Evolutionary conservation across 2,888 invertebrate species (phyloP), one percentile per base, ranked within the genome.

Genomic region (Germaria angustata): DNA sequence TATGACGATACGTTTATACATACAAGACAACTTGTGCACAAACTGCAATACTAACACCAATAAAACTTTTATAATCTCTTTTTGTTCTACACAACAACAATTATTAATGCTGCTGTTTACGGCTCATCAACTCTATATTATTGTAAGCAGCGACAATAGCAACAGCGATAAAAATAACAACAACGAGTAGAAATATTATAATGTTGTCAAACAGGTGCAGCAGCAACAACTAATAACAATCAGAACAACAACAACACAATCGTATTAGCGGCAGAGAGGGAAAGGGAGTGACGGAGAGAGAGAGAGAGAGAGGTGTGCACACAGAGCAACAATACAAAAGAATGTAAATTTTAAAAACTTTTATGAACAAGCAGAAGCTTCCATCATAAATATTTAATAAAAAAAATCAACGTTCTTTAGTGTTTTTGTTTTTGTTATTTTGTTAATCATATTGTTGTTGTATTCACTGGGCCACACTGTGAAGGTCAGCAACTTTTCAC

Each of bases 401-500:
- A 39, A 20, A 61, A 39, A 61, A 39, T 4, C 20, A 66, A 55
- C 41, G 46, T 46, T 71, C 79, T 76, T 75, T 39, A 49, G 55
- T 44, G 49, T 44, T 51, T 72, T 51, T 59, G 2, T 41, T 32
- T 32, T 15, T n/a, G 6, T 28, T 28, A 6, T 49, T 22, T 77
- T 53, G 13, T 22, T 39, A n/a, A 17, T 61, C 22, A 49, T 73
- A 4, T 55, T 80, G 68, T 51, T 78, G 71, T 76, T 80, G 78
- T 81, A 81, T 73, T 84, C 75, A 84, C 84, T 84, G 84, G 80
- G 84, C 84, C 78, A 83, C 69, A 78, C 83, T 81, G 61, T 85
- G 85, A 85, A 85, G 85, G 85, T 85, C 85, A 85, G 85, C 85
- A 83, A 84, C 84, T 85, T 85, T 84, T 85, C 85, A 84, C 79